Evolutionary conservation across 1,140 invertebrate species (phyloP), one percentile per base, ranked within the genome.

Genomic region (Diplogasteroides magnus): DNA sequence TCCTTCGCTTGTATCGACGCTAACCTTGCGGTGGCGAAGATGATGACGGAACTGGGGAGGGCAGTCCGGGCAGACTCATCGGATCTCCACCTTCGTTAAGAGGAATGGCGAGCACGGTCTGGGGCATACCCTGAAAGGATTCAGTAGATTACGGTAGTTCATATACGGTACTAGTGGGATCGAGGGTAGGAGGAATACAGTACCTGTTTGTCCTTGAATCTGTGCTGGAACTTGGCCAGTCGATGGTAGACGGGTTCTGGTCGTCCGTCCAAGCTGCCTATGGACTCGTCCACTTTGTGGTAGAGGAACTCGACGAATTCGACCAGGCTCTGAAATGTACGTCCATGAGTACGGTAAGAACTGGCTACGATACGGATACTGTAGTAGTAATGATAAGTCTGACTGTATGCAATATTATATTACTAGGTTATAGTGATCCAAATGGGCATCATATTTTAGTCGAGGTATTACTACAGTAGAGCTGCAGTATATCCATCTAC

Each of bases 131-230:
- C 72, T 74, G 66, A 67, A 74, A 65, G 31, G 3, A 1, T 31
- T 29, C 13, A 14, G 37, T 29, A 26, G 28, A 28, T 58, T 1
- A 29, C 31, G 0, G 11, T 61, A 58, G 23, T 25, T n/a, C 23
- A 19, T 61, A 27, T 56, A 15, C 23, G 29, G n/a, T 31, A 48
- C 25, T 0, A 25, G 15, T 31, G 13, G 0, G n/a, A n/a, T n/a
- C n/a, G n/a, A n/a, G n/a, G 23, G 28, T 15, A 31, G n/a, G 28
- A 14, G 28, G 28, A 64, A 15, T 64, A 25, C n/a, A 25, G 59
- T 27, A 74, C 72, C 31, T 65, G 61, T 56, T 74, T 74, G 56
- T 74, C 73, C 29, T 74, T 74, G 31, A 74, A 56, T 48, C 66
- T 73, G 37, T 74, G 73, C 23, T 73, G 64, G 64, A 72, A 74